Evolutionary conservation across 2,888 invertebrate species (phyloP).

Genomic region (Parasteatoda lunata): DNA sequence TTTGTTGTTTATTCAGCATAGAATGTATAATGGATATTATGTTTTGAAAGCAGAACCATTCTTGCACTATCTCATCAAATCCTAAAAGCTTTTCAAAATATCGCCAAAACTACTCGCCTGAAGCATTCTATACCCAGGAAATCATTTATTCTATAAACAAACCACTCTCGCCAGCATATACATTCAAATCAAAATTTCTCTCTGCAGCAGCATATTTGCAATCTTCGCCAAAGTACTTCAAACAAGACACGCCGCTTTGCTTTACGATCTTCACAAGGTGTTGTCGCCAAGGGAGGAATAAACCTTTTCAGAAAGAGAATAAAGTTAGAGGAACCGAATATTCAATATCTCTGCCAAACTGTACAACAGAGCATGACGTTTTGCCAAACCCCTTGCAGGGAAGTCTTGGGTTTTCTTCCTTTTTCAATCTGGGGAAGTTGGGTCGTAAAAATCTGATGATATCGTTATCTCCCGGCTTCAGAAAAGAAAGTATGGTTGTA

Average conservation of each 20-base stretch:
- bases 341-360: background rate
- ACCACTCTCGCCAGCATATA: too few species aligned
- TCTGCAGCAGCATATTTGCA: too few species aligned
- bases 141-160: too few species aligned
- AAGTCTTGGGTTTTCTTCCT: background rate
- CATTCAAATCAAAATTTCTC: too few species aligned
- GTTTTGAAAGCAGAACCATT: too few species aligned
- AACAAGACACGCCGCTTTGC: background rate
- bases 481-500: background rate
- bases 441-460: constrained; percentile 21
- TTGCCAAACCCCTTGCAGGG: background rate
- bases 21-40: too few species aligned
- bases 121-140: too few species aligned
- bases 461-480: constrained; percentile 17
- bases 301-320: background rate
- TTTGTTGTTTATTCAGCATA: too few species aligned
- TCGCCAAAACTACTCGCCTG: too few species aligned
- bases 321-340: background rate
- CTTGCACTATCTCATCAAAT: too few species aligned
- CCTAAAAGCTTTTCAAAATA: too few species aligned
- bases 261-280: background rate
- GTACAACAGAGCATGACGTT: background rate
- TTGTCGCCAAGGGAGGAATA: background rate
- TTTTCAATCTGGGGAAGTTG: background rate
- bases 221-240: too few species aligned